Evolutionary conservation across 2,113 vertebrate genomes (phyloP).

Genomic region (Micronisus gabar): DNA sequence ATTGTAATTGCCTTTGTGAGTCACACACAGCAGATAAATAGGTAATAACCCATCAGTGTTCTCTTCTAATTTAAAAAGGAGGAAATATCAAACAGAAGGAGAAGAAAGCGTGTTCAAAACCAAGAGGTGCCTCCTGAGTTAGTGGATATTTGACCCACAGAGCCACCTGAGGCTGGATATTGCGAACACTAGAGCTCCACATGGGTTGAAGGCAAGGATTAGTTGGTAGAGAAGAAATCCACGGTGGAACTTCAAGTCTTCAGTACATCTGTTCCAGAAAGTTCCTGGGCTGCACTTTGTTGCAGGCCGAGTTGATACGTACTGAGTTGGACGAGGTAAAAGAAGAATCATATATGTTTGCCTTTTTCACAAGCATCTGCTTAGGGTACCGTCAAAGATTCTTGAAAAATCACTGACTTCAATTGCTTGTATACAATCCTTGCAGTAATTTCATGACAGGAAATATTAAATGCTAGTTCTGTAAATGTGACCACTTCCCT

Average conservation of each 20-base stretch:
- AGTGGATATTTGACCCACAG: neutral
- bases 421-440: neutral
- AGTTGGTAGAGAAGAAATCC: neutral
- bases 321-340: neutral
- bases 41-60: neutral
- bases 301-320: neutral
- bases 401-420: neutral
- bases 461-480: neutral
- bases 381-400: neutral
- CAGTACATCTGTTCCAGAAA: neutral
- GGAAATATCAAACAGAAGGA: neutral
- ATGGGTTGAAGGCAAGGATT: neutral
- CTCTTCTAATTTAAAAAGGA: neutral
- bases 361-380: neutral
- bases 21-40: neutral
- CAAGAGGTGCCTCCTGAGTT: neutral
- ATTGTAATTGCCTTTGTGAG: neutral
- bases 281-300: neutral
- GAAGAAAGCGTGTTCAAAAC: rapidly evolving
- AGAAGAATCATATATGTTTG: neutral
- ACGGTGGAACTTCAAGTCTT: neutral
- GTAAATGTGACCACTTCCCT: neutral
- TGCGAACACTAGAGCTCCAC: neutral
- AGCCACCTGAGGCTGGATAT: neutral
- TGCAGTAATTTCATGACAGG: neutral